Percentiles rank a stretch among this genome's conserved stretches.
Evolutionary conservation across 2,113 vertebrate species (phyloP).

Genomic region (Alexandromys fortis): DNA sequence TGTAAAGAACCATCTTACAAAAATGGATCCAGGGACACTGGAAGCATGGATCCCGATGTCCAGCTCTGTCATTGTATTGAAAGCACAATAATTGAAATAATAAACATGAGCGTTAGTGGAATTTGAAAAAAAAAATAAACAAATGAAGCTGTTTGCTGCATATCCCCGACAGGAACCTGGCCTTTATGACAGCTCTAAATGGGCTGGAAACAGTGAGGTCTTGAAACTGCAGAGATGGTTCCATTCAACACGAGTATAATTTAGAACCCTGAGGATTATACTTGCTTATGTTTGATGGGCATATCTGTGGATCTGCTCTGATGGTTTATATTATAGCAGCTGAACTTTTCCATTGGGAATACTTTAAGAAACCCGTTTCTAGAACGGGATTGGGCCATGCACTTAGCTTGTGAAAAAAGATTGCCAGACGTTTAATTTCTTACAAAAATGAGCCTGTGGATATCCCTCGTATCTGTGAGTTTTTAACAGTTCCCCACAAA

Average conservation of each 20-base stretch:
- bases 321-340: conserved; percentile 50
- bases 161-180: background rate
- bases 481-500: conserved; percentile 39
- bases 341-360: conserved; percentile 33
- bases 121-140: conserved; percentile 79
- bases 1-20: conserved; percentile 86
- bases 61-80: conserved; percentile 96
- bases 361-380: conserved; percentile 53
- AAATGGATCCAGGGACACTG: conserved; percentile 86
- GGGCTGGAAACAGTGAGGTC: background rate
- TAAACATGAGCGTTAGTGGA: conserved; percentile 93
- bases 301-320: conserved; percentile 61
- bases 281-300: conserved; percentile 69
- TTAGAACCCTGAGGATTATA: conserved; percentile 63
- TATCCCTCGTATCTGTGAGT: conserved; percentile 44
- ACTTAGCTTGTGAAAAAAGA: conserved; percentile 62
- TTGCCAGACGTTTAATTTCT: conserved; percentile 29
- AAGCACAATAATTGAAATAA: conserved; percentile 96
- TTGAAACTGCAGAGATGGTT: conserved; percentile 50
- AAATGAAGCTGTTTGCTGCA: conserved; percentile 34
- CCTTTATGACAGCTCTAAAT: conserved; percentile 43
- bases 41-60: conserved; percentile 93
- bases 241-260: conserved; percentile 57
- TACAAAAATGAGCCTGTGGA: conserved; percentile 53
- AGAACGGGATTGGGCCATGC: conserved; percentile 32